Conservation (phyloP, 2,113 vertebrate species). For the Scalopus aquaticus region DNA sequence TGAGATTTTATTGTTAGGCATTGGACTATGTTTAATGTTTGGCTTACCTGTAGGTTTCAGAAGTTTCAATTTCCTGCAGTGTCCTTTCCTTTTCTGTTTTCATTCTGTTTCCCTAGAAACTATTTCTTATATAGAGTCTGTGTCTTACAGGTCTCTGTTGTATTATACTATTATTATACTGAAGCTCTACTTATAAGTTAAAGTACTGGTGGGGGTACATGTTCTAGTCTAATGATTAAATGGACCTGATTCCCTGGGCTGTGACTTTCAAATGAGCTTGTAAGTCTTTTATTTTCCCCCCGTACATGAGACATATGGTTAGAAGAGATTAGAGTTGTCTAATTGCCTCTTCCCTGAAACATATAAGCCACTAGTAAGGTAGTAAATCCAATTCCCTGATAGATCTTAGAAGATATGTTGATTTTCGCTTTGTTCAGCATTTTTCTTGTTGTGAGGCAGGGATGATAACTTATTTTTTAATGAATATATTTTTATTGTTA, state of each 20-base stretch:
- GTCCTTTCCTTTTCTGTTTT: background rate
- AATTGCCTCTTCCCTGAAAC: background rate
- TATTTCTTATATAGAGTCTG: background rate
- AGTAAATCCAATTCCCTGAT: background rate
- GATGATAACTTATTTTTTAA: background rate
- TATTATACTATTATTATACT: background rate
- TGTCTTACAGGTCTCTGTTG: background rate
- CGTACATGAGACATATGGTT: background rate
- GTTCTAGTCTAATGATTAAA: background rate
- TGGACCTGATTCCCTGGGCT: background rate
- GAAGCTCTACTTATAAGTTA: background rate
- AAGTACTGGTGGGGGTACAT: background rate
- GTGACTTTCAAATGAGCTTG: background rate
- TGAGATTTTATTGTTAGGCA: background rate
- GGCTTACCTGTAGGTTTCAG: background rate
- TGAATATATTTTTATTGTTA: too few species aligned
- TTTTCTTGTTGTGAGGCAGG: background rate
- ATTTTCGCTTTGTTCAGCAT: background rate
- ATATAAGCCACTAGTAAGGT: background rate
- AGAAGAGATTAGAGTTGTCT: background rate
- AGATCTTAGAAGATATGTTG: background rate
- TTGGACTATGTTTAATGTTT: background rate
- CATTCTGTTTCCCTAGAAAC: background rate
- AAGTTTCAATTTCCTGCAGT: background rate
- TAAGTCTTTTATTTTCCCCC: background rate